These are phyloP conservation scores for Schlechtendalia chinensis DNA, from an alignment of 1,140 invertebrate species.

Conservation along the genomic window DNA sequence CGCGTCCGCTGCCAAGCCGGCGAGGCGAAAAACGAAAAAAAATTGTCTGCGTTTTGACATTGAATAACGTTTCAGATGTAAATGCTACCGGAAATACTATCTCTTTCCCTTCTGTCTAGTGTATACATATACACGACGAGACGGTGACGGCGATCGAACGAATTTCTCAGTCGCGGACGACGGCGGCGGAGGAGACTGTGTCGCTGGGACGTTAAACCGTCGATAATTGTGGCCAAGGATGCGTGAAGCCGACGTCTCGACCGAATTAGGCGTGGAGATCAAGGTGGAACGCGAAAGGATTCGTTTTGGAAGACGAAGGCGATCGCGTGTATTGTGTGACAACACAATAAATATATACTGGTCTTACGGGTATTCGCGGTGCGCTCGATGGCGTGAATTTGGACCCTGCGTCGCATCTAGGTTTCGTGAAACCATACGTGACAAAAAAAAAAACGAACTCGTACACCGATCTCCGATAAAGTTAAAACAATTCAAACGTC, in stretches of 20 bases:
- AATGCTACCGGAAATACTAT: neutral
- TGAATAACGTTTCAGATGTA: neutral
- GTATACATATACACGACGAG: neutral
- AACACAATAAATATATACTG: too few relatives aligned
- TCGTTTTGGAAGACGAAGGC: constrained; percentile 25
- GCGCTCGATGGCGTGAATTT: too few relatives aligned
- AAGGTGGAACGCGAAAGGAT: constrained; percentile 31
- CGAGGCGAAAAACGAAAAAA: neutral
- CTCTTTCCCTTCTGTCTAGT: too few relatives aligned
- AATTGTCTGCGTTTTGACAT: neutral
- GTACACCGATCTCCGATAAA: too few relatives aligned
- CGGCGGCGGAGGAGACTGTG: neutral
- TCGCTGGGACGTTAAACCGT: constrained; percentile 18
- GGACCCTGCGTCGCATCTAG: too few relatives aligned
- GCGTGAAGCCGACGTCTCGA: neutral
- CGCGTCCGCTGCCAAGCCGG: neutral
- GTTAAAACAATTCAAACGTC: too few relatives aligned
- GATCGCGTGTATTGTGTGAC: neutral
- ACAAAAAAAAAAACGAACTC: too few relatives aligned
- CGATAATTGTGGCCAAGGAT: constrained; percentile 44
- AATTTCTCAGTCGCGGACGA: neutral
- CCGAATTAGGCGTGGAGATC: constrained; percentile 36
- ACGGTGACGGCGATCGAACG: neutral
- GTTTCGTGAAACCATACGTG: too few relatives aligned
- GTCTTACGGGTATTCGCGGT: too few relatives aligned